Evolutionary conservation across 2,797 vertebrate genomes (phyloP).

Genomic region (Coreius guichenoti): DNA sequence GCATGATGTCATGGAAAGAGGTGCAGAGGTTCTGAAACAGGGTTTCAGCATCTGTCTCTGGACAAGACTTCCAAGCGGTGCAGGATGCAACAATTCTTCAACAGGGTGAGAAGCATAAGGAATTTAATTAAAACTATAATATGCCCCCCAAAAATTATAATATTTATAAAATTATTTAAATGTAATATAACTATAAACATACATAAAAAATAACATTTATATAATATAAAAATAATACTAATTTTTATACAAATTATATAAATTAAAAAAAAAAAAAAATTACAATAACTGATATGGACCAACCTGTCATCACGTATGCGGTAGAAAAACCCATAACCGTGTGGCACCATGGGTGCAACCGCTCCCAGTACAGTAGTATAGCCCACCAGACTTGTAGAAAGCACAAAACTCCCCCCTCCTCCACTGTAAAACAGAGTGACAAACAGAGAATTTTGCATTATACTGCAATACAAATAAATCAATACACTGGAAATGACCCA

Average conservation of each 20-base stretch:
- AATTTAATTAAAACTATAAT: background rate
- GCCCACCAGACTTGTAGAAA: slow-evolving; percentile 93
- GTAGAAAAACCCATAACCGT: slow-evolving; percentile 96
- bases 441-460: background rate
- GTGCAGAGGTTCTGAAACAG: slow-evolving; percentile 78
- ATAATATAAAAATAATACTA: background rate
- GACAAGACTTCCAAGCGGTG: slow-evolving; percentile 88
- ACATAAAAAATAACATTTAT: background rate
- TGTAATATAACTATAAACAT: no score
- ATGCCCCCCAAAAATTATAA: no score
- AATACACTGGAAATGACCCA: background rate
- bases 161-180: no score
- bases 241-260: background rate
- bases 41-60: slow-evolving; percentile 84
- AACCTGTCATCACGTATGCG: slow-evolving; percentile 94
- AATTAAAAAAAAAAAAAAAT: background rate
- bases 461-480: background rate
- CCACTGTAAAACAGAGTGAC: slow-evolving; percentile 79
- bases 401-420: slow-evolving; percentile 93
- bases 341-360: slow-evolving; percentile 87
- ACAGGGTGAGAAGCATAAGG: background rate
- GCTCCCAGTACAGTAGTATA: slow-evolving; percentile 85
- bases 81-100: slow-evolving; percentile 83
- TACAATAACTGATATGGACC: slow-evolving; percentile 26
- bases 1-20: slow-evolving; percentile 86